phyloP scores from a whole-genome alignment of 92 coral and sea anemone species.

The Porites evermanni region DNA sequence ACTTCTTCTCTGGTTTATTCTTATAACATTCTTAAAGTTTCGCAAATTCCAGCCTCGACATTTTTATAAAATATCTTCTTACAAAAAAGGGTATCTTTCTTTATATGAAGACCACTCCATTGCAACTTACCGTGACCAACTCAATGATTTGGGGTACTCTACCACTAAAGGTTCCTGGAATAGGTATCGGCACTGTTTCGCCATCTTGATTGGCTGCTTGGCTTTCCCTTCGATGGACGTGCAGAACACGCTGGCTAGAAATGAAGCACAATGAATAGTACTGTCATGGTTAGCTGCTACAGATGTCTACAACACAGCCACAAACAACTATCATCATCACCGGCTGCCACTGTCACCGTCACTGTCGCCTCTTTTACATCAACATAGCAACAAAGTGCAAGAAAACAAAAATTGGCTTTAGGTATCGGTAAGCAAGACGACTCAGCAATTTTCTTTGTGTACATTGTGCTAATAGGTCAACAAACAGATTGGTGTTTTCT shows the following conservation, averaged over 20 bases:
- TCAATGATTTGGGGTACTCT: conserved; percentile 58
- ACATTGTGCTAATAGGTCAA: neutral
- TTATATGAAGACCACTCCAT: no score
- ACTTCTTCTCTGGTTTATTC: no score
- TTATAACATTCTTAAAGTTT: no score
- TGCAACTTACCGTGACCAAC: conserved; percentile 61
- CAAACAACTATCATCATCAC: neutral
- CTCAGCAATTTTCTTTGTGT: neutral
- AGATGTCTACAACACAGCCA: no score
- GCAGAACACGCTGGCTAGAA: conserved; percentile 44
- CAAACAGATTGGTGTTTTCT: neutral
- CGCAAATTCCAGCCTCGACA: no score
- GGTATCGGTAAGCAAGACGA: neutral
- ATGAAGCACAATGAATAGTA: no score
- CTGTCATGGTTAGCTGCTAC: neutral
- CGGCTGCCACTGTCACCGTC: neutral
- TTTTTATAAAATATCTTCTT: no score
- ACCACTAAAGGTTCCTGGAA: conserved; percentile 67
- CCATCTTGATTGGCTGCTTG: conserved; percentile 9
- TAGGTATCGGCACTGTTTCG: conserved; percentile 31
- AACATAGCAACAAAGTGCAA: no score
- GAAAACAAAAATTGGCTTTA: no score
- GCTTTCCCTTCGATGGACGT: conserved; percentile 14
- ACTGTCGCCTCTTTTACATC: neutral
- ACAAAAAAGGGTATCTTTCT: neutral